Base-by-base conservation (phyloP, 2,797 vertebrate species). In the Sebastes dallii region DNA sequence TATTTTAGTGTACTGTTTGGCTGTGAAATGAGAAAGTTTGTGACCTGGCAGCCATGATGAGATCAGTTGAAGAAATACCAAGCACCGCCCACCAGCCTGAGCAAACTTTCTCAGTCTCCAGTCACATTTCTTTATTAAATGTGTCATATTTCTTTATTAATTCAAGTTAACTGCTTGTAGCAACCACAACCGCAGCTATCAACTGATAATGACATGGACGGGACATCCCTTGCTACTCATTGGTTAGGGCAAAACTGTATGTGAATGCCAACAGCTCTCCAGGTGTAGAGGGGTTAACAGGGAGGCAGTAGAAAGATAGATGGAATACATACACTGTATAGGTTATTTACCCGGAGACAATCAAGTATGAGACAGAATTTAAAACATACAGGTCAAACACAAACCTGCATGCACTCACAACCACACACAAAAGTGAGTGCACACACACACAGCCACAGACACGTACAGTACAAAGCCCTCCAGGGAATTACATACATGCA, bases 401-500 rank as follows among this genome's bases (percentile, higher is more conserved):
- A 25, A 70, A 74, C 18, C 56, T 68, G 68, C 56, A 34, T 9
- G 5, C 55, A 29, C 36, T 55, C 54, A 50, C 64, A 77, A 22
- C 18, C 12, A 20, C 20, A 81, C 42, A 74, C 36, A 74, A 46
- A 22, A 18, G 42, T 5, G 24, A 61, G 4, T 30, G 69, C 58
- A 78, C 60, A 66, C 72, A 46, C 24, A 65, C 72, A 52, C 9
- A 67, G 27, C 3, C 22, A 65, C n/a, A 20, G 2, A 62, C 18
- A 66, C 27, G n/a, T 39, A 50, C 20, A 56, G 58, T 18, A 18
- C 64, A 39, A 78, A 79, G 13, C 54, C 54, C 81, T 69, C 30
- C 10, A 4, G 74, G 71, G 58, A 85, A 87, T 85, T 82, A 20
- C 82, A 82, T 80, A 72, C 62, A 72, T 85, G 72, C 78, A 72